phyloP scores from a whole-genome alignment of 2,113 vertebrate species.

The Xenus cinereus region DNA sequence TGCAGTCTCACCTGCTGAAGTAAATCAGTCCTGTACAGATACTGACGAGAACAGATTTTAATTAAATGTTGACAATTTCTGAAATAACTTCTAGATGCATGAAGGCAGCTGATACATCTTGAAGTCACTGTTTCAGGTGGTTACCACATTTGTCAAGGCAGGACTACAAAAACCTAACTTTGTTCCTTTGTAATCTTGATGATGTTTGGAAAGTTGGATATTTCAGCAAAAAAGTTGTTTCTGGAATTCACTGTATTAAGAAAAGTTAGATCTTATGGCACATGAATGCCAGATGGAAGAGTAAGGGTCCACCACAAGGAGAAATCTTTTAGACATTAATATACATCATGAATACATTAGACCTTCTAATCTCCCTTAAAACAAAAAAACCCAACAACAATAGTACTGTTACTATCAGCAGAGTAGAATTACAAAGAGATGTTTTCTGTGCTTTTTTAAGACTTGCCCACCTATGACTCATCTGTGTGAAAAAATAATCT shows the following conservation, averaged over 20 bases:
- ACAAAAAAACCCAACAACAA: not conserved
- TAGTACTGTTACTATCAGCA: not conserved
- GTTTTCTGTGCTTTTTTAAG: slow-evolving; percentile 68
- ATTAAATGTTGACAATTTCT: not conserved
- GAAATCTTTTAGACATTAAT: not conserved
- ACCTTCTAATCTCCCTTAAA: not conserved
- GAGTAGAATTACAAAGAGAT: not conserved
- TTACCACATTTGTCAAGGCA: not conserved
- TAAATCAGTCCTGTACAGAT: not conserved
- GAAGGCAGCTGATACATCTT: not conserved
- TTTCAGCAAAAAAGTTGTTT: not conserved
- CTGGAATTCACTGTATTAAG: not conserved
- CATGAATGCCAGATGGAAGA: not conserved
- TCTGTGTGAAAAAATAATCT: slow-evolving; percentile 90
- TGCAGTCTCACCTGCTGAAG: not conserved
- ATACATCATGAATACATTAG: not conserved
- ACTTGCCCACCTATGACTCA: slow-evolving; percentile 86
- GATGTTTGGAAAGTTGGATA: not conserved
- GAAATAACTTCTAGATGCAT: not conserved
- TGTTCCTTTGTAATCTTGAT: not conserved
- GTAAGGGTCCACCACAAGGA: not conserved
- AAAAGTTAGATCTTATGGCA: not conserved
- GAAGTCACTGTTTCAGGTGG: not conserved
- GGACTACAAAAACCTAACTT: not conserved
- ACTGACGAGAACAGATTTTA: not conserved